phyloP scores from a whole-genome alignment of 2,888 invertebrate genomes.

The Morinoia aosen region DNA sequence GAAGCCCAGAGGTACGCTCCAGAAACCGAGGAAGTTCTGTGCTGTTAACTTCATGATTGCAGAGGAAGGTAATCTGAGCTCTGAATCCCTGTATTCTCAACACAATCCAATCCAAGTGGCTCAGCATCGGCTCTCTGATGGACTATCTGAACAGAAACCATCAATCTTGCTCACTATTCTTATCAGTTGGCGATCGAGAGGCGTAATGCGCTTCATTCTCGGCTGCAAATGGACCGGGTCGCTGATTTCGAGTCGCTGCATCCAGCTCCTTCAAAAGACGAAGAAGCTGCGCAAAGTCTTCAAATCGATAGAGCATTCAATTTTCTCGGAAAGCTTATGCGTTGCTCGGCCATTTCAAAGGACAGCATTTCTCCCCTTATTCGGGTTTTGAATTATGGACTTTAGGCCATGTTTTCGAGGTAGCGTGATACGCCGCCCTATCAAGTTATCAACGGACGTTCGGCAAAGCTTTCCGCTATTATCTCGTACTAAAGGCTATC shows the following conservation, averaged over 20 bases:
- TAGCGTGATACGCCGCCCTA: not conserved
- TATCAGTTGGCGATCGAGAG: not conserved
- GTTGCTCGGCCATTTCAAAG: not conserved
- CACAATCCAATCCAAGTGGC: conserved; percentile 4
- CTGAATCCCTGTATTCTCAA: not conserved
- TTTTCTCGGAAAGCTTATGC: not conserved
- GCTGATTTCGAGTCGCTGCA: not conserved
- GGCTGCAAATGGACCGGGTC: not conserved
- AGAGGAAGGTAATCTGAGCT: not conserved
- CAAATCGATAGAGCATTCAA: conserved; percentile 24
- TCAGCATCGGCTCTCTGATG: conserved; percentile 1
- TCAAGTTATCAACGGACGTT: not conserved
- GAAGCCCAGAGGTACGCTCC: not conserved
- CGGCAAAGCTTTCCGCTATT: not conserved
- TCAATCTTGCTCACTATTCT: conserved; percentile 23
- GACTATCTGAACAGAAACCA: not conserved
- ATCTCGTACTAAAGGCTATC: not conserved
- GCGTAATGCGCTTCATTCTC: conserved; percentile 15
- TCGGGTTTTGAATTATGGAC: not conserved
- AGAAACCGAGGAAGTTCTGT: not conserved
- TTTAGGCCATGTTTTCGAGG: not conserved
- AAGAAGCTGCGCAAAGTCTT: conserved; percentile 8
- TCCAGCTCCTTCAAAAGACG: conserved; percentile 7
- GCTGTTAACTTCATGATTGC: conserved; percentile 9
- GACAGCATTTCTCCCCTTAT: not conserved